Conservation (phyloP, 1,140 invertebrate species). For the Diorhabda sublineata region DNA sequence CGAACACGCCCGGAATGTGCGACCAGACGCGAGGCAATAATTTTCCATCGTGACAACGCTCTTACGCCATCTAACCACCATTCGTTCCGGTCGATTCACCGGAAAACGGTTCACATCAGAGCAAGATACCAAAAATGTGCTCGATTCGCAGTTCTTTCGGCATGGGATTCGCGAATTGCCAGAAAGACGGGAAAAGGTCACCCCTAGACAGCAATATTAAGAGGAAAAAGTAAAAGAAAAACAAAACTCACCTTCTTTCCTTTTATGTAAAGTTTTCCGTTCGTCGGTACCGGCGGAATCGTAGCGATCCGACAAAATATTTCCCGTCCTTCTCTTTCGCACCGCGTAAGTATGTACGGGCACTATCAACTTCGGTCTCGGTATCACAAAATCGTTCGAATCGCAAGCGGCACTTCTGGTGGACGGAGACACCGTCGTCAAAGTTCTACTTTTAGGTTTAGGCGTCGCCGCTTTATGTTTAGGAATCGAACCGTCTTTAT, state of each 20-base stretch:
- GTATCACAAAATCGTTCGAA: constrained; percentile 68
- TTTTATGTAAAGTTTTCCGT: not conserved
- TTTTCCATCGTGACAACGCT: no score
- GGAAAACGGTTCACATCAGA: no score
- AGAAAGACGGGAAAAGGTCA: no score
- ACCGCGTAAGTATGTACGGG: constrained; percentile 81
- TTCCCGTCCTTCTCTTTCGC: constrained; percentile 71
- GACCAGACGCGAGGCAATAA: no score
- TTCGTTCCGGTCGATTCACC: no score
- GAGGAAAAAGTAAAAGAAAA: not conserved
- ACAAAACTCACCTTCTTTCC: constrained; percentile 17
- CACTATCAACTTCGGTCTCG: constrained; percentile 77
- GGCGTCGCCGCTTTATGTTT: constrained; percentile 11
- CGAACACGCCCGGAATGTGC: no score
- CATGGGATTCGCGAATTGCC: no score
- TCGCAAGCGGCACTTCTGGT: constrained; percentile 43
- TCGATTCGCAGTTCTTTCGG: no score
- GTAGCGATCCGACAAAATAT: constrained; percentile 45
- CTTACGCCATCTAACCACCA: no score
- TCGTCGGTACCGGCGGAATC: constrained; percentile 18
- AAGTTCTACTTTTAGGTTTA: constrained; percentile 30
- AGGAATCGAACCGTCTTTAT: constrained; percentile 45
- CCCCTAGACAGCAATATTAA: no score
- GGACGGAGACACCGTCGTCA: constrained; percentile 49
- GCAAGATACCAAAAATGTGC: no score